Percentiles rank a stretch among this genome's conserved stretches.
These are phyloP conservation scores for Antennarius maculatus DNA, from an alignment of 2,797 vertebrate species.

Conservation along the genomic window DNA sequence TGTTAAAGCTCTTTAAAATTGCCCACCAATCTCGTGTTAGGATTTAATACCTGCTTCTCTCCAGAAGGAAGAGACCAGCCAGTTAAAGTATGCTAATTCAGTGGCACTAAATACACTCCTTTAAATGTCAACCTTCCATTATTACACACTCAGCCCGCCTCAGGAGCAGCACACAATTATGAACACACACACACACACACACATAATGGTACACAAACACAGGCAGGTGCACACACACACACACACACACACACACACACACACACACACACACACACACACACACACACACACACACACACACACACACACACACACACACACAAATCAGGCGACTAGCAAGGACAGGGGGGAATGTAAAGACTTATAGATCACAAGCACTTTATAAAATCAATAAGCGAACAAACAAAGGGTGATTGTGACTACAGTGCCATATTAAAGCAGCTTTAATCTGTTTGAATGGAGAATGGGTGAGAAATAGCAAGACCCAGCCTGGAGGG, in stretches of 20 bases:
- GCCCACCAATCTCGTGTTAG: slow-evolving; percentile 68
- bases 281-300: slow-evolving; percentile 20
- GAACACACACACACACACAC: slow-evolving; percentile 38
- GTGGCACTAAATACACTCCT: slow-evolving; percentile 76
- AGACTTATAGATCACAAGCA: slow-evolving; percentile 68
- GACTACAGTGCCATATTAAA: slow-evolving; percentile 48
- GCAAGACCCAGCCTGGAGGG: neutral
- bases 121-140: slow-evolving; percentile 81
- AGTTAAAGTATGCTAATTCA: slow-evolving; percentile 81
- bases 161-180: slow-evolving; percentile 37
- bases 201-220: neutral
- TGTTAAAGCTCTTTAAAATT: slow-evolving; percentile 74
- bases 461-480: slow-evolving; percentile 6
- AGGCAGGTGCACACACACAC: neutral
- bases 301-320: slow-evolving; percentile 5
- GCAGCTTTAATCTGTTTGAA: slow-evolving; percentile 40
- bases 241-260: slow-evolving; percentile 33
- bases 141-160: slow-evolving; percentile 48
- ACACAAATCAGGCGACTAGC: slow-evolving; percentile 39
- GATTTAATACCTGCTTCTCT: slow-evolving; percentile 73
- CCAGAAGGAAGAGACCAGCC: slow-evolving; percentile 67
- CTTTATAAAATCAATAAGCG: slow-evolving; percentile 70
- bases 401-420: slow-evolving; percentile 59
- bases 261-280: slow-evolving; percentile 33
- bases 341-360: slow-evolving; percentile 47